Conservation (phyloP, 2,888 invertebrate genomes). For the Thysanoteuthis rhombus region DNA sequence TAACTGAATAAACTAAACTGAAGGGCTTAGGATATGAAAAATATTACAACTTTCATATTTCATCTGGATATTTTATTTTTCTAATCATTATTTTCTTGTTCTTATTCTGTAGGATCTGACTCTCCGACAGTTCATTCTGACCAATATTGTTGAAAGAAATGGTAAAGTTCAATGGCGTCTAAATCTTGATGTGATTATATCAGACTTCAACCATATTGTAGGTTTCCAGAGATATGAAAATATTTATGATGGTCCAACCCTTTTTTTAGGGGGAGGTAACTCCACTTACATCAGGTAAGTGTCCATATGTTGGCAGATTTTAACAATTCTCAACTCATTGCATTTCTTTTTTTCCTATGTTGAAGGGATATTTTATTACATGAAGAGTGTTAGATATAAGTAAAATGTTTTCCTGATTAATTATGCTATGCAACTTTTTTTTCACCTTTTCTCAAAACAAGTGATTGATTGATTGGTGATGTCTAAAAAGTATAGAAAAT, state of each 20-base stretch:
- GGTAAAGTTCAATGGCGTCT: conserved; percentile 78
- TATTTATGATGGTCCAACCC: conserved; percentile 76
- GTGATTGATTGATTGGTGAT: too few species aligned
- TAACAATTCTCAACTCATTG: neutral
- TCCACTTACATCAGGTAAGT: conserved; percentile 78
- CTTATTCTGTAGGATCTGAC: conserved; percentile 71
- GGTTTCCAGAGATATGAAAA: conserved; percentile 73
- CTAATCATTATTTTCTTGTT: neutral
- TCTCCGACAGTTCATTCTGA: conserved; percentile 81
- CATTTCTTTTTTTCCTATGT: neutral
- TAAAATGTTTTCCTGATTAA: too few species aligned
- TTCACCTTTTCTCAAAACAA: too few species aligned
- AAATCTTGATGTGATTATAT: conserved; percentile 78
- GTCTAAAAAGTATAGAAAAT: too few species aligned
- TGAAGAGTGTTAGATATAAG: neutral
- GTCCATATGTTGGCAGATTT: neutral
- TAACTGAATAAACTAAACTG: neutral
- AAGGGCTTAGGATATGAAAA: neutral
- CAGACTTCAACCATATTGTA: conserved; percentile 76
- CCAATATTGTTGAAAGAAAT: conserved; percentile 81
- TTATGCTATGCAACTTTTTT: too few species aligned
- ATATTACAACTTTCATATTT: neutral
- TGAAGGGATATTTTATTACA: neutral
- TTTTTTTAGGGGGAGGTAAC: conserved; percentile 85
- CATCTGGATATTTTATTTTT: neutral